Conservation (phyloP, 1,140 invertebrate genomes). For the Pseudomyrmex sp. region DNA sequence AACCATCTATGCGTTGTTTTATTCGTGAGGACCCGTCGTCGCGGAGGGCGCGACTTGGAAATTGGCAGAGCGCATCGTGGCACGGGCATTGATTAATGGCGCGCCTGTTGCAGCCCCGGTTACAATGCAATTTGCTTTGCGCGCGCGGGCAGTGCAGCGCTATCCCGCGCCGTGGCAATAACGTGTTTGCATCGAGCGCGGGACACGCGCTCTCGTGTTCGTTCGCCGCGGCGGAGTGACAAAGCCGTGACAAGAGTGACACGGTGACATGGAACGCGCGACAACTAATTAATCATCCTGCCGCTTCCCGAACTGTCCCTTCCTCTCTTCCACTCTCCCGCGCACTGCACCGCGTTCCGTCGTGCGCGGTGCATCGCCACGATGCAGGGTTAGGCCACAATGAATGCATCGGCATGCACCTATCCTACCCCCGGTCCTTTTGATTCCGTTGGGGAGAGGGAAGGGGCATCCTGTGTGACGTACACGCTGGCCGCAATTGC, state of each 20-base stretch:
- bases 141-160: slow-evolving; percentile 44
- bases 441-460: slow-evolving; percentile 60
- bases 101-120: slow-evolving; percentile 84
- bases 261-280: slow-evolving; percentile 84
- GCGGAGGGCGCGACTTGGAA: slow-evolving; percentile 73
- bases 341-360: slow-evolving; percentile 28
- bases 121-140: slow-evolving; percentile 85
- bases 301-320: slow-evolving; percentile 64
- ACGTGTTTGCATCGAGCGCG: slow-evolving; percentile 40
- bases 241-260: slow-evolving; percentile 85
- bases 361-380: neutral
- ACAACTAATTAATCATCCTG: slow-evolving; percentile 86
- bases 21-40: slow-evolving; percentile 21
- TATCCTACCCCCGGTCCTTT: slow-evolving; percentile 71
- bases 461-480: slow-evolving; percentile 39
- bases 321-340: neutral
- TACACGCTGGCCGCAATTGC: slow-evolving; percentile 45
- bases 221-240: slow-evolving; percentile 81
- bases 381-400: slow-evolving; percentile 64
- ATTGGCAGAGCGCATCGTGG: slow-evolving; percentile 82
- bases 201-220: slow-evolving; percentile 31
- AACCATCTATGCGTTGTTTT: slow-evolving; percentile 32
- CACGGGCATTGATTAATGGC: slow-evolving; percentile 85
- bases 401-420: slow-evolving; percentile 80
- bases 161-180: slow-evolving; percentile 35